Percentiles rank a stretch among this genome's conserved stretches.
Evolutionary conservation across 2,797 vertebrate species (phyloP).

Genomic region (Crocodylus rhombifer): DNA sequence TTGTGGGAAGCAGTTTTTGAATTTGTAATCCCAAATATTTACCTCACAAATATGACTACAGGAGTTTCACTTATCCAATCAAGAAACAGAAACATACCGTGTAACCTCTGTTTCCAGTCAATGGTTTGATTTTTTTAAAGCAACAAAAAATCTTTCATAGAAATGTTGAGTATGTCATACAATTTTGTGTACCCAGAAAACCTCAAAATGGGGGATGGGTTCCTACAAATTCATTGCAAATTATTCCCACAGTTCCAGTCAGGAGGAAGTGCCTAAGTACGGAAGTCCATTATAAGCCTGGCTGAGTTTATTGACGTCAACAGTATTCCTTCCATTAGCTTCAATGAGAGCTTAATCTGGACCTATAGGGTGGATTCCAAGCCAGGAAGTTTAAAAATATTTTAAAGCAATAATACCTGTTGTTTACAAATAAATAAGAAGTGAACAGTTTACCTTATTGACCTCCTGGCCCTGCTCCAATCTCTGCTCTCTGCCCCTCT

Average conservation of each 20-base stretch:
- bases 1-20: slow-evolving; percentile 64
- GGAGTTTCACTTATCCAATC: not conserved
- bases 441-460: not conserved
- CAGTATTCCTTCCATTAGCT: not conserved
- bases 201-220: rapidly evolving
- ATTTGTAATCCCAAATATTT: slow-evolving; percentile 68
- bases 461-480: no score
- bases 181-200: not conserved
- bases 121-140: rapidly evolving
- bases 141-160: slow-evolving; percentile 55
- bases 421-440: not conserved
- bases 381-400: not conserved
- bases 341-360: not conserved
- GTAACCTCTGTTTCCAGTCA: slow-evolving; percentile 4
- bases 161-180: not conserved
- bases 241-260: not conserved
- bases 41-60: slow-evolving; percentile 37
- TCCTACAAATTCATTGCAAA: not conserved
- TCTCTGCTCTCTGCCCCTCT: no score
- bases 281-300: rapidly evolving
- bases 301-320: not conserved
- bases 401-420: not conserved
- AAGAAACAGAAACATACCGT: slow-evolving; percentile 30
- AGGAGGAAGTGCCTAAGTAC: not conserved
- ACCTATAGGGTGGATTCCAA: not conserved